Percentiles rank a stretch among this genome's conserved stretches.
Evolutionary conservation across 1,140 invertebrate genomes (phyloP).

Genomic region (Mercenaria mercenaria): DNA sequence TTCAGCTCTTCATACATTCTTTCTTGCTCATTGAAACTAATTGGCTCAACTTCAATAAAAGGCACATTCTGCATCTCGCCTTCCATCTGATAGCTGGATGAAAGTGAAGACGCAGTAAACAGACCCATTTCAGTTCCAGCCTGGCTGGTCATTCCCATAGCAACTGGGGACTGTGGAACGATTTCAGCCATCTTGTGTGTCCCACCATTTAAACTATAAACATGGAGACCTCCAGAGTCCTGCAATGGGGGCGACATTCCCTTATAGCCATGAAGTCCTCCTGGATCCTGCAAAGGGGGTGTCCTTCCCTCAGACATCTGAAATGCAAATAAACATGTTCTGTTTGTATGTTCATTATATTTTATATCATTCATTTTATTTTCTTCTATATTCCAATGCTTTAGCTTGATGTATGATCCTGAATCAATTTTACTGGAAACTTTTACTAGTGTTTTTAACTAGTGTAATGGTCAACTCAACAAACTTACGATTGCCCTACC

Average conservation of each 20-base stretch:
- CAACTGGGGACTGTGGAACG: conserved; percentile 11
- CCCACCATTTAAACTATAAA: conserved; percentile 55
- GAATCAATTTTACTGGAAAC: too few relatives aligned
- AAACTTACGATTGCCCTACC: too few relatives aligned
- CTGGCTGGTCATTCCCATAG: background rate
- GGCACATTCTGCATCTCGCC: background rate
- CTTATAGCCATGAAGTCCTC: conserved; percentile 53
- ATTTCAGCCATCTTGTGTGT: conserved; percentile 57
- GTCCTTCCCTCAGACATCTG: conserved; percentile 62
- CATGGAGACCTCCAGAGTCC: conserved; percentile 52
- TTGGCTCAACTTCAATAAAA: conserved; percentile 14
- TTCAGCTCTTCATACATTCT: conserved; percentile 48
- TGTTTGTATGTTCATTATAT: too few relatives aligned
- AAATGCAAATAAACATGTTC: conserved; percentile 33
- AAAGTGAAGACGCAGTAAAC: background rate
- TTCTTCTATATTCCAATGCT: too few relatives aligned
- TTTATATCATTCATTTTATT: background rate
- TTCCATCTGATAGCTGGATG: background rate
- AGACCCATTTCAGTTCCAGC: background rate
- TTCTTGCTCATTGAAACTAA: background rate
- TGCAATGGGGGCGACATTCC: background rate
- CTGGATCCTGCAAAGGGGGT: conserved; percentile 29
- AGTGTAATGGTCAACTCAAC: too few relatives aligned
- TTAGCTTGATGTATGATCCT: too few relatives aligned
- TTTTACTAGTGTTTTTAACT: too few relatives aligned